These are phyloP conservation scores for Ypsolopha sequella DNA, from an alignment of 2,888 invertebrate species.

Conservation along the genomic window DNA sequence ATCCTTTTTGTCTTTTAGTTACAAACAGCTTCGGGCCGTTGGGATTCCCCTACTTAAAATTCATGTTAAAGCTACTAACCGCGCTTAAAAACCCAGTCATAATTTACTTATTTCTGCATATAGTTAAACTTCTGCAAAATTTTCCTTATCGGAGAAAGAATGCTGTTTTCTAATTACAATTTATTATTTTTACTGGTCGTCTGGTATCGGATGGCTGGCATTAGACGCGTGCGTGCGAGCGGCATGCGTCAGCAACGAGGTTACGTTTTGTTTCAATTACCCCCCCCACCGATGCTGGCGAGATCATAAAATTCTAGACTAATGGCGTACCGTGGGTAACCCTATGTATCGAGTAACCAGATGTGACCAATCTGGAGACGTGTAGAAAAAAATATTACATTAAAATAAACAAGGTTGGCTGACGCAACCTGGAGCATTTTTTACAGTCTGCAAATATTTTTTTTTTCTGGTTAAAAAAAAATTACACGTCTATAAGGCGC, in stretches of 20 bases:
- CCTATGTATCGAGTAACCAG: too few species aligned
- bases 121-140: not conserved
- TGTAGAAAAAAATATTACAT: too few species aligned
- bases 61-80: not conserved
- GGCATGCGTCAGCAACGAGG: slow-evolving; percentile 9
- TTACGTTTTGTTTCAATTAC: slow-evolving; percentile 13
- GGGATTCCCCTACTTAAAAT: slow-evolving; percentile 33
- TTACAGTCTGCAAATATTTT: too few species aligned
- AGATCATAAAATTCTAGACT: slow-evolving; percentile 1
- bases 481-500: too few species aligned
- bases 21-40: slow-evolving; percentile 19
- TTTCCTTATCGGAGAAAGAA: not conserved
- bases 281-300: slow-evolving; percentile 21
- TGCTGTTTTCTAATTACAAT: not conserved
- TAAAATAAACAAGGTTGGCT: too few species aligned
- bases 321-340: too few species aligned
- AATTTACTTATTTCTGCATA: not conserved
- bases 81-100: not conserved
- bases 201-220: not conserved
- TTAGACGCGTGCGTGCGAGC: slow-evolving; percentile 6
- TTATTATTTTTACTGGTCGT: not conserved
- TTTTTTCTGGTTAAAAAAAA: too few species aligned
- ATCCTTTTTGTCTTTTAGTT: too few species aligned
- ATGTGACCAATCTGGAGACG: too few species aligned
- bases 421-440: too few species aligned